Evolutionary conservation across 2,797 vertebrate genomes (phyloP), one percentile per base, ranked within the genome.

Genomic region (Gallirallus australis): DNA sequence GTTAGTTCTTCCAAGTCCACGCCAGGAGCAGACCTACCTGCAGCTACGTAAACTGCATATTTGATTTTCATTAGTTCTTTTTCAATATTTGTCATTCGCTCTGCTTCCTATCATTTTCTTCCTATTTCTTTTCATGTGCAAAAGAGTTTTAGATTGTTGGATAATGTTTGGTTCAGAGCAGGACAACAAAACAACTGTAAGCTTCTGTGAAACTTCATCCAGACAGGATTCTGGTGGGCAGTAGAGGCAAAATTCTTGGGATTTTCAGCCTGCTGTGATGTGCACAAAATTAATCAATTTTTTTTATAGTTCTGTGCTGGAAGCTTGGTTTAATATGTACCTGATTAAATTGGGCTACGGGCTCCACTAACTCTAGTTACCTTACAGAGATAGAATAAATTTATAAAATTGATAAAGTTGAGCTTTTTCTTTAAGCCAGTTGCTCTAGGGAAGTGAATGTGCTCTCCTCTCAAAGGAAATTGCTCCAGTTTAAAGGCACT

Each of bases 41-140:
- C 30, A 85, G 68, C 45, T 71, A 59, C 0, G 0, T 42, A 85
- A 78, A n/a, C 7, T 47, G 19, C 0, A 0, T 17, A 37, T 57
- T 66, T 40, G 56, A 40, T 69, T 72, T 59, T 73, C 19, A 82
- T 86, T 94, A 52, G 50, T 73, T 91, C 53, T 11, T 11, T 71
- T 89, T 25, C 27, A 64, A 6, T 66, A 76, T 57, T 72, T 69
- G 19, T 83, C 12, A 47, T 40, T 93, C 37, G 31, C 14, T 75
- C 30, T 65, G 11, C 14, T 89, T 68, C 54, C 59, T 47, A 24
- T 59, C 25, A 8, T 82, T 83, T 66, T 76, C 21, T 70, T 7
- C 20, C 4, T 21, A 9, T 8, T 20, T 31, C 16, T 82, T 76
- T 66, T 57, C 12, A 16, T 20, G 7, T 37, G 72, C 10, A 16